Evolutionary conservation across 2,113 vertebrate genomes (phyloP).

Genomic region (Anoplopoma fimbria): DNA sequence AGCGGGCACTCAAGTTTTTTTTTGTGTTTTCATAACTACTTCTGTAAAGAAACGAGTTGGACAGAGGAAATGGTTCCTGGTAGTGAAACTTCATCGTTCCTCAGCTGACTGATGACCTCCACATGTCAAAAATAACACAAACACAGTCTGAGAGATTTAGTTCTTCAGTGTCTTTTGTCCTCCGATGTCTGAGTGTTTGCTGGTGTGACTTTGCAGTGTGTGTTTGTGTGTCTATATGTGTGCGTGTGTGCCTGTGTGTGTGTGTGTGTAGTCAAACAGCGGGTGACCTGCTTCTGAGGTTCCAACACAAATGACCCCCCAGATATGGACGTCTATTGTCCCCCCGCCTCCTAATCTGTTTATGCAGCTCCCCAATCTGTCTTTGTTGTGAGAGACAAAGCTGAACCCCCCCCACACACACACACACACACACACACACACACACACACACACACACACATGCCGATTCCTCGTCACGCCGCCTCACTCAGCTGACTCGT

Average conservation of each 20-base stretch:
- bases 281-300: slow-evolving; percentile 77
- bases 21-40: too few relatives aligned
- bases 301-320: slow-evolving; percentile 75
- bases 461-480: slow-evolving; percentile 76
- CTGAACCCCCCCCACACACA: slow-evolving; percentile 72
- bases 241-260: slow-evolving; percentile 18
- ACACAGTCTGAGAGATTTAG: slow-evolving; percentile 1
- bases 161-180: slow-evolving; percentile 48
- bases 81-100: not conserved
- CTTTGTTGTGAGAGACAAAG: slow-evolving; percentile 91
- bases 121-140: not conserved
- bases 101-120: slow-evolving; percentile 22
- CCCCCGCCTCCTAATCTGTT: slow-evolving; percentile 93
- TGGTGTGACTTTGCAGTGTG: slow-evolving; percentile 32
- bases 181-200: slow-evolving; percentile 21
- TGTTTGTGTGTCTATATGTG: slow-evolving; percentile 19
- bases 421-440: not conserved
- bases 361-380: slow-evolving; percentile 95
- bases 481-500: slow-evolving; percentile 91
- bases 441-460: slow-evolving; percentile 42
- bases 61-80: not conserved
- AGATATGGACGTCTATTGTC: slow-evolving; percentile 90
- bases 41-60: too few relatives aligned
- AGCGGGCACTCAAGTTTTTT: too few relatives aligned
- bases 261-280: slow-evolving; percentile 63